Conservation (phyloP, 2,113 vertebrate species). For the Nesospiza acunhae region DNA sequence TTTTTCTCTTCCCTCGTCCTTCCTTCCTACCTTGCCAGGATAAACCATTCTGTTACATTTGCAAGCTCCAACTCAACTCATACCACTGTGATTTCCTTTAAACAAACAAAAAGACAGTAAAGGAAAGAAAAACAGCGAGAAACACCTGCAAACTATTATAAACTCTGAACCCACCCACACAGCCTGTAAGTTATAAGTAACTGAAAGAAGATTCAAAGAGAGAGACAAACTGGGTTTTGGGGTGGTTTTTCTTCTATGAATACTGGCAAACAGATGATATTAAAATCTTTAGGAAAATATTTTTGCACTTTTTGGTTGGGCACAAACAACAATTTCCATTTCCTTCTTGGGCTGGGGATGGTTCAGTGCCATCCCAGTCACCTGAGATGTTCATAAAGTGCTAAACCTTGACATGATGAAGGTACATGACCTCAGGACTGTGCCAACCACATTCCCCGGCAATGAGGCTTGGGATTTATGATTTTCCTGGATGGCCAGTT, state of each 20-base stretch:
- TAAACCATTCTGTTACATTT: slow-evolving; percentile 57
- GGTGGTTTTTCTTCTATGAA: neutral
- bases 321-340: neutral
- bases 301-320: neutral
- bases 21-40: slow-evolving; percentile 60
- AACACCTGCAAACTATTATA: slow-evolving; percentile 71
- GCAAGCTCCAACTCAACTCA: slow-evolving; percentile 48
- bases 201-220: slow-evolving; percentile 36
- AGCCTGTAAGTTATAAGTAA: slow-evolving; percentile 29
- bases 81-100: slow-evolving; percentile 70
- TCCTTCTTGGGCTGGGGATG: neutral
- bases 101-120: slow-evolving; percentile 66
- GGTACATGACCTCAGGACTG: neutral
- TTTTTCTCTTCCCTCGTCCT: slow-evolving; percentile 38
- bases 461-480: neutral
- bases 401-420: neutral
- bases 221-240: neutral
- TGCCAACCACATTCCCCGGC: neutral
- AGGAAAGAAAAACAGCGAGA: slow-evolving; percentile 61
- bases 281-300: neutral
- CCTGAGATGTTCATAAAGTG: neutral
- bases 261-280: neutral
- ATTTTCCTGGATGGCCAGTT: neutral
- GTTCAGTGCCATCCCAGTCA: neutral
- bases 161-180: slow-evolving; percentile 53